Conservation (phyloP, 2,888 invertebrate genomes). For the Noctua pronuba region DNA sequence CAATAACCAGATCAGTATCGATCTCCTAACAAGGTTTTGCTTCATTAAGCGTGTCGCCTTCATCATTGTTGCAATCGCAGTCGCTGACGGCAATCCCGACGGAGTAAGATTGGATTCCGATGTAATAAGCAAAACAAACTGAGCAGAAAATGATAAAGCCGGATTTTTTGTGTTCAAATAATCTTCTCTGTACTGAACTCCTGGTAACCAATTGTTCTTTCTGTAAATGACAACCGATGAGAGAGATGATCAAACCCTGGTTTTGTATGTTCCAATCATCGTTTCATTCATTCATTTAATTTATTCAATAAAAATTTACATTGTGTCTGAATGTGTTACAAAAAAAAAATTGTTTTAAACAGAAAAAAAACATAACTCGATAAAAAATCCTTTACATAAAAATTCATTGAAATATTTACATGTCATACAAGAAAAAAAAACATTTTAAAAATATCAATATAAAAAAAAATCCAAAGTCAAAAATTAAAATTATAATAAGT, state of each 20-base stretch:
- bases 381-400: no score
- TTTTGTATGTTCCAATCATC: neutral
- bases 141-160: neutral
- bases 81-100: conserved; percentile 32
- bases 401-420: no score
- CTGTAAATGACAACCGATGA: neutral
- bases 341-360: no score
- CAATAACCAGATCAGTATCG: conserved; percentile 42
- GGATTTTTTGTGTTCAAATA: neutral
- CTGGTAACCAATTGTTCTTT: neutral
- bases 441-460: no score
- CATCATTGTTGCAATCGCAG: conserved; percentile 45
- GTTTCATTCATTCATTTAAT: no score
- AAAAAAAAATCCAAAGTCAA: no score
- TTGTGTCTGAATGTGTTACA: no score
- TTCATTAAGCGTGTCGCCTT: conserved; percentile 37
- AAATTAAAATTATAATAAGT: no score
- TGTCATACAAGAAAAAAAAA: no score
- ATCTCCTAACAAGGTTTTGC: conserved; percentile 41
- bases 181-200: neutral
- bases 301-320: no score
- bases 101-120: conserved; percentile 41
- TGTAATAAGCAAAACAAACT: conserved; percentile 26
- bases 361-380: no score
- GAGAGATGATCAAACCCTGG: neutral